Base-by-base conservation (phyloP, 1,140 invertebrate species). In the Cydia splendana region DNA sequence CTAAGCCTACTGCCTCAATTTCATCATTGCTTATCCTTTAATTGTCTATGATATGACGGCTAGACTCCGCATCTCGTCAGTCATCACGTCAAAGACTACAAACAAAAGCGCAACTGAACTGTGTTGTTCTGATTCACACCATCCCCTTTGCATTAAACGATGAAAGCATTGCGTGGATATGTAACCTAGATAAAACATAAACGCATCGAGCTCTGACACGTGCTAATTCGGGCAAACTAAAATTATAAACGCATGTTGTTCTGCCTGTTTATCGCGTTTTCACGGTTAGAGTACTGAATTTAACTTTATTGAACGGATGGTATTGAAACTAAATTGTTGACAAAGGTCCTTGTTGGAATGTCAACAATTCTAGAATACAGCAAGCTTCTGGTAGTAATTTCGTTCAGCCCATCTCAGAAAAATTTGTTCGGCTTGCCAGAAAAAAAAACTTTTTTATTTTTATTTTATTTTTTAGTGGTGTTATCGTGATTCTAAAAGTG, bases 201-300 rank as follows among this genome's bases (percentile, higher is more conserved):
- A 62, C 57, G 51, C 51, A 62, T 62, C 20, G 7, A 24, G 57
- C 57, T 15, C 48, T 62, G 57, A 62, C 20, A 62, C 7, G 57
- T 62, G 57, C 57, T 62, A 62, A 62, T 62, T 62, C 57, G 6
- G 57, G 57, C 57, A n/a, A 24, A 62, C 57, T 62, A 62, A 62
- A 24, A 62, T 62, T 62, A 62, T 62, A 62, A 62, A 62, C 57
- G 57, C 20, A 62, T 53, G 4, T 53, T n/a, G 18, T 53, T 53
- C 4, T 18, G 51, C 24, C 57, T 62, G 57, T 62, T 62, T 62
- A 62, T 62, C n/a, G n/a, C 57, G 20, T 62, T 62, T 62, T 62
- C 57, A 62, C 57, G 57, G 57, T 62, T 62, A 62, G n/a, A 62
- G 10, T 62, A 24, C 57, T 62, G 18, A 24, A 62, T 62, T 62